Base-by-base conservation (phyloP, 2,113 vertebrate species). In the Python bivittatus region DNA sequence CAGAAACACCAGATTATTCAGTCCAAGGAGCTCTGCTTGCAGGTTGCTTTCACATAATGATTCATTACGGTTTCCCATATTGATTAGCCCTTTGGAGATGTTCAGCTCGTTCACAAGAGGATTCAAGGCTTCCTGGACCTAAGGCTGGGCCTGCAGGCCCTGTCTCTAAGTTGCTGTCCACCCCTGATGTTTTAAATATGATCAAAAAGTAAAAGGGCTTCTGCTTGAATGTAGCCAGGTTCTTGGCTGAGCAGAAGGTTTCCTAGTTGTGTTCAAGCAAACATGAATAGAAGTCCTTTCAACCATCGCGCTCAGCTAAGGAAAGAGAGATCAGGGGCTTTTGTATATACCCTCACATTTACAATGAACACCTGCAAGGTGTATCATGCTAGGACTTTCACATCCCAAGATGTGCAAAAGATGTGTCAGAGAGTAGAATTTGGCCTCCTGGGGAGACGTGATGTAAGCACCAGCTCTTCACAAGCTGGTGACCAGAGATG, bases 401-500 rank as follows among this genome's bases (percentile, higher is more conserved):
- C 7, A 84, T 58, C 1, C 38, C 29, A 68, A 89, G 7, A 4
- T 79, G 33, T 38, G 42, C 2, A 22, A 22, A 23, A 61, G 20
- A 42, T 22, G 17, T 2, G 33, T 68, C 88, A 90, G 89, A 52
- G 29, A 88, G 54, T 23, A 79, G 48, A 91, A 90, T 94, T 85
- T 90, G 57, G 42, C 57, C 61, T 87, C 0, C 0, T 85, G 88
- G n/a, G 84, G 57, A 83, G 68, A 61, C 1, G 0, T 22, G 90
- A 79, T 56, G 5, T 54, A 54, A 54, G 72, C 12, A 87, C 5
- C 61, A 86, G 79, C 58, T 91, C 33, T 79, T 68, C 9, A 25
- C 0, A 0, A 84, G 29, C 68, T 6, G 17, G 58, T 54, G n/a
- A 2, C 11, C 23, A 53, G 91, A 90, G 68, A 93, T 93, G 57